A percentile compares a stretch with the other conserved stretches of the same genome.
These are phyloP conservation scores for Lutjanus erythropterus DNA, from an alignment of 2,113 vertebrate genomes.

Conservation along the genomic window DNA sequence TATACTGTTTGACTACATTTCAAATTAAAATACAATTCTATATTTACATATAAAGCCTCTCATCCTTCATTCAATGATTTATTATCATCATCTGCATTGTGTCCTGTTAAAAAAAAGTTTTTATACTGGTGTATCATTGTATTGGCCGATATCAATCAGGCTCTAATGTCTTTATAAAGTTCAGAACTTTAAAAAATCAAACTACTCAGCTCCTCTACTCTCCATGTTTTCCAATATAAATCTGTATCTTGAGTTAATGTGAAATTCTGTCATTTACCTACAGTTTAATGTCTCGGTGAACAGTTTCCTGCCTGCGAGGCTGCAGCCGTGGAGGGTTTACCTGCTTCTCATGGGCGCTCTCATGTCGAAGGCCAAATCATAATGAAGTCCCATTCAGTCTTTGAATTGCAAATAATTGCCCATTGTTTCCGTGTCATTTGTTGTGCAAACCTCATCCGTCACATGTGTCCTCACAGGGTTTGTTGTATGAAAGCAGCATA, in stretches of 20 bases:
- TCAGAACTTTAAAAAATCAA: neutral
- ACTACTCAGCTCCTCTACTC: neutral
- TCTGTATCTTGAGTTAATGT: neutral
- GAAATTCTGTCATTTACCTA: neutral
- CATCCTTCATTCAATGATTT: too few species aligned
- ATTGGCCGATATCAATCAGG: too few species aligned
- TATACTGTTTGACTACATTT: too few species aligned
- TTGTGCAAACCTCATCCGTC: constrained; percentile 55
- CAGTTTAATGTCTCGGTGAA: neutral
- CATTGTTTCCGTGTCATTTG: constrained; percentile 60
- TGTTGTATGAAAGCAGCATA: constrained; percentile 10
- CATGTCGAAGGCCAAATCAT: constrained; percentile 31
- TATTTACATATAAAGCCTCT: too few species aligned
- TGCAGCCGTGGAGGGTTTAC: constrained; percentile 3
- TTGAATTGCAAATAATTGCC: constrained; percentile 72
- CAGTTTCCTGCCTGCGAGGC: neutral
- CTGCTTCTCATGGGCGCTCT: neutral
- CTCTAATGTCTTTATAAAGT: too few species aligned
- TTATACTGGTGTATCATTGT: too few species aligned
- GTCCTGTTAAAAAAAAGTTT: too few species aligned
- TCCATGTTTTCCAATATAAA: neutral
- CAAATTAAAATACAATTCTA: too few species aligned
- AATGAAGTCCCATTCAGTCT: constrained; percentile 43
- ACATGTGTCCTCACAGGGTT: constrained; percentile 26
- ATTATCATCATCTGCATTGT: too few species aligned